Base-by-base conservation (phyloP, 2,797 vertebrate species). In the Galaxias olidus region DNA sequence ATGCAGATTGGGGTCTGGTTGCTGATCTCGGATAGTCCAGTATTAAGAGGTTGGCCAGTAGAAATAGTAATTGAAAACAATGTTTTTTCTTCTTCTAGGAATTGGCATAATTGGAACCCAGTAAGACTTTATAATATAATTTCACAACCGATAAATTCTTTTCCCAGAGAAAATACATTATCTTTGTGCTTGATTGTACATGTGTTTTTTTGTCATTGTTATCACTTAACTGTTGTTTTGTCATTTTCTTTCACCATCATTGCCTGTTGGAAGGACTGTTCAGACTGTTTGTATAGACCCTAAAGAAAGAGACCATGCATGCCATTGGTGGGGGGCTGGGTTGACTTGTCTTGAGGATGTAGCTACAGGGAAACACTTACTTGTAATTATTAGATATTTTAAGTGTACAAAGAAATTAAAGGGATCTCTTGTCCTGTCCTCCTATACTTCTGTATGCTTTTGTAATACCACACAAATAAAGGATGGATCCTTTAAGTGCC, bases 401-500 rank as follows among this genome's bases (percentile, higher is more conserved):
- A 94, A 89, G 86, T 82, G 91, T 92, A 88, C 93, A 86, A 90
- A 92, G 85, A 90, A 92, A 93, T 94, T 92, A 94, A 95, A 95
- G 91, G 90, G 90, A 93, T 93, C 87, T 88, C 88, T 87, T 94
- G 89, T 92, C 89, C 93, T 96, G 91, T 96, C 93, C 91, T 93
- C 91, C 30, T 94, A 81, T 84, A 82, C 84, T 86, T 91, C 77
- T 89, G 87, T 90, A 88, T 96, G 93, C 93, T 96, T 97, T 98
- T 96, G 75, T 87, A 89, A 86, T 96, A 96, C 92, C 90, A 90
- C 95, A 92, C 90, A 93, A 97, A 90, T 97, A 97, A 98, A 97
- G 90, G 92, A 95, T 93, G 92, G 87, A 96, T 95, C 93, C 94
- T 96, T 93, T 94, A 98, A 97, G 96, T 97, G 95, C 96, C 96